Evolutionary conservation across 2,113 vertebrate genomes (phyloP), one percentile per base, ranked within the genome.

Genomic region (Mormyrus iriodes): DNA sequence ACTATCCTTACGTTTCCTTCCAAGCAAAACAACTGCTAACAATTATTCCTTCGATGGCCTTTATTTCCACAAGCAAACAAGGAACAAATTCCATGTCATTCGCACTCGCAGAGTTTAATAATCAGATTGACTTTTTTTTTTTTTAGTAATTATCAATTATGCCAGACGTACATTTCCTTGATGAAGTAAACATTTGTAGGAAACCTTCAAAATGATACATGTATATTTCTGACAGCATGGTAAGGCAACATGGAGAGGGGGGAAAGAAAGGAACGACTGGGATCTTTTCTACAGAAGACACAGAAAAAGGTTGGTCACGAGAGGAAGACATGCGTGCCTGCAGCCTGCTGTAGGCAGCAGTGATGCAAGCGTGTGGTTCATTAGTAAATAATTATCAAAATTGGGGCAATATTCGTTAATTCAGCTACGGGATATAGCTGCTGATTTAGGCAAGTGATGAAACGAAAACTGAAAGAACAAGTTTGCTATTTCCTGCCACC

Each of bases 21-120:
- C 91, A 94, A 93, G 88, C 90, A 55, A 90, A 93, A 93, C 88
- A 93, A 93, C 88, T 93, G 91, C 90, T 93, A 92, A 90, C 87
- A 91, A 92, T 93, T 91, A 92, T 89, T 92, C 61, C 87, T 82
- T 90, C 91, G 51, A 35, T 44, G 89, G 89, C 82, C 91, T 92
- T 92, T 92, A 90, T 91, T 92, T 91, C 92, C 91, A 91, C 90
- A 90, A 90, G 90, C 83, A 85, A 88, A 85, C 69, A 85, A 83
- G 86, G 55, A 49, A 19, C 88, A 90, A 85, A 55, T 82, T 89
- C 90, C n/a, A 13, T 88, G 55, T 88, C 49, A 6, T 89, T 91
- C 61, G 89, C 44, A 84, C 85, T 35, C 84, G 82, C 76, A 87
- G 87, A 46, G 46, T 88, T 90, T 92, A 61, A 89, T 73, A 90